Evolutionary conservation across 2,888 invertebrate genomes (phyloP), one percentile per base, ranked within the genome.

Genomic region (Eristalis intricaria): DNA sequence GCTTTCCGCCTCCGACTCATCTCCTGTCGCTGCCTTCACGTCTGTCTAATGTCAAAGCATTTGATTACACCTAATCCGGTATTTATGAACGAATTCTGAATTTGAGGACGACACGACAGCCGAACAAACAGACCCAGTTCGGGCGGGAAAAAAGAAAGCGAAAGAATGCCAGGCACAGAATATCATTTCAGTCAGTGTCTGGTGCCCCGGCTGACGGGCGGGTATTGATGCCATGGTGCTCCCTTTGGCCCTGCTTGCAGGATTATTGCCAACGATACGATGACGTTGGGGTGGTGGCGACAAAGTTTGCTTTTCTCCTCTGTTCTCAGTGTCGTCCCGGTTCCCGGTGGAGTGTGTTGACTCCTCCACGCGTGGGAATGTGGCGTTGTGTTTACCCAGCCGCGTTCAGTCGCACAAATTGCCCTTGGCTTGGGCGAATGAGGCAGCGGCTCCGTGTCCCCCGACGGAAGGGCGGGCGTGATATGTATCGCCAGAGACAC

Each of bases 11-110:
- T 8, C 4, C 58, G 35, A 50, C 68, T 56, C 35, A 23, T 74
- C 83, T 22, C 63, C 26, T 66, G 61, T 43, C 23, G 32, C 64
- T 64, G 64, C 19, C 40, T 56, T 64, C 40, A 61, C 69, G 73
- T 68, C 77, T 69, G 61, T 32, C 78, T 63, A 40, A 63, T 81
- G 68, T 69, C 74, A 56, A 61, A 68, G 63, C 83, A 75, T 83
- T 83, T 83, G 83, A 83, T 83, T 71, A 83, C 78, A 86, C 78
- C 78, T 86, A 86, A 86, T 86, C 86, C 86, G 78, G 83, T 86
- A 86, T 86, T 86, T 86, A 86, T 86, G 83, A 86, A 83, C 70
- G 65, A 86, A 83, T 78, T 75, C 78, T 75, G 75, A 86, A 82
- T 83, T 81, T 70, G 56, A 86, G 83, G 86, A 83, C 63, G 66